A percentile compares a stretch with the other conserved stretches of the same genome.
phyloP scores from a whole-genome alignment of 2,113 vertebrate species.

The Miniopterus natalensis region DNA sequence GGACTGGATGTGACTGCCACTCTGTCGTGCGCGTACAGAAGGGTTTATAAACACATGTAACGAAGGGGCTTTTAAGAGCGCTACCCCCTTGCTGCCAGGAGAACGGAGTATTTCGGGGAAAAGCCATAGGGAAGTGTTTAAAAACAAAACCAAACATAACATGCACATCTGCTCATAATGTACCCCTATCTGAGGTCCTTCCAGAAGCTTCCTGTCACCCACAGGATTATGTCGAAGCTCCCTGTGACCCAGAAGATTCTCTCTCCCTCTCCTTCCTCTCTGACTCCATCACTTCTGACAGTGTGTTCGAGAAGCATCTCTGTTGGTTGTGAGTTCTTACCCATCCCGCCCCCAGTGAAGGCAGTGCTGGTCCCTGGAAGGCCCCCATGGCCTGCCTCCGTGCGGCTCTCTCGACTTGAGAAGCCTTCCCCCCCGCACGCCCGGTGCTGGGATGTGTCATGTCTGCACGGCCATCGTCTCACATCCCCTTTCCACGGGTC shows the following conservation, averaged over 20 bases:
- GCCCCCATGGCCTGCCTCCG: neutral
- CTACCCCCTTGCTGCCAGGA: neutral
- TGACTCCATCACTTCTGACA: neutral
- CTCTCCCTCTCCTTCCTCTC: neutral
- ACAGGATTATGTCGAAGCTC: neutral
- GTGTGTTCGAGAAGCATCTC: neutral
- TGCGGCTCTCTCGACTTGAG: neutral
- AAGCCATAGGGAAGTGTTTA: neutral
- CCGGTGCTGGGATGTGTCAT: no score
- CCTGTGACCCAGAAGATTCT: neutral
- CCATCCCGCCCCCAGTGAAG: neutral
- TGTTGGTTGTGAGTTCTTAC: neutral
- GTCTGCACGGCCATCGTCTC: neutral
- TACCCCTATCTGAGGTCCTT: neutral
- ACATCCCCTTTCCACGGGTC: neutral
- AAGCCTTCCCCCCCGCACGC: fast-evolving
- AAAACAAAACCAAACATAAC: neutral
- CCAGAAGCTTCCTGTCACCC: neutral
- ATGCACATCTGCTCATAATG: neutral
- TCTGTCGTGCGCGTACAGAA: neutral
- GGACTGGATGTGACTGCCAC: neutral
- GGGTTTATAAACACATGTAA: neutral
- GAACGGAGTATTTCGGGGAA: neutral
- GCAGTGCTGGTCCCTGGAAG: neutral
- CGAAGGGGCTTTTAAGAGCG: neutral